Percentiles rank a stretch among this genome's conserved stretches.
Conservation (phyloP, 2,797 vertebrate genomes). For the Acanthornis magna region DNA sequence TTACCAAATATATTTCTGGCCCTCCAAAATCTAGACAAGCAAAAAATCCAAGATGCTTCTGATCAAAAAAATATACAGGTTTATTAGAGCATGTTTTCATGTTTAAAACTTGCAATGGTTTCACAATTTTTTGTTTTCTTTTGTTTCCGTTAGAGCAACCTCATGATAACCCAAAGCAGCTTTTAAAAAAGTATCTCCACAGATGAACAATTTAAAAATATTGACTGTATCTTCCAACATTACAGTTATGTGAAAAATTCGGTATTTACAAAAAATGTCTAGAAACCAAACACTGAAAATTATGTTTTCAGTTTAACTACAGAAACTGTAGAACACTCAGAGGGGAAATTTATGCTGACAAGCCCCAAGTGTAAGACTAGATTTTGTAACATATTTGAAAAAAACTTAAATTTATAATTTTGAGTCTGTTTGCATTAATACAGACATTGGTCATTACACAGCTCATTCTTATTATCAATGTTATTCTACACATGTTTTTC, state of each 20-base stretch:
- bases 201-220: background rate
- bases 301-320: background rate
- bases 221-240: background rate
- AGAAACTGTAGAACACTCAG: background rate
- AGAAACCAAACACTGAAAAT: background rate
- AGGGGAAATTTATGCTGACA: background rate
- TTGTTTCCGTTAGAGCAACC: background rate
- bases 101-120: background rate
- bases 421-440: background rate
- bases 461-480: background rate
- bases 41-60: background rate
- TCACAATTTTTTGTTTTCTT: background rate
- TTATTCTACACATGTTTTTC: background rate
- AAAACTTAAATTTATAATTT: background rate
- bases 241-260: background rate
- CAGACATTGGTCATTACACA: background rate
- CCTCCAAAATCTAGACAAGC: background rate
- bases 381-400: background rate
- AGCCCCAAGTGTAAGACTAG: background rate
- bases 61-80: background rate
- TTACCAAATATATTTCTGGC: background rate
- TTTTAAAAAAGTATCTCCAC: background rate
- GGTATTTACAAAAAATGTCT: background rate
- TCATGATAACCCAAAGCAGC: background rate
- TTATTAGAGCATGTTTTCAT: background rate